Base-by-base conservation (phyloP, 2,888 invertebrate genomes). In the Euplagia quadripunctaria region DNA sequence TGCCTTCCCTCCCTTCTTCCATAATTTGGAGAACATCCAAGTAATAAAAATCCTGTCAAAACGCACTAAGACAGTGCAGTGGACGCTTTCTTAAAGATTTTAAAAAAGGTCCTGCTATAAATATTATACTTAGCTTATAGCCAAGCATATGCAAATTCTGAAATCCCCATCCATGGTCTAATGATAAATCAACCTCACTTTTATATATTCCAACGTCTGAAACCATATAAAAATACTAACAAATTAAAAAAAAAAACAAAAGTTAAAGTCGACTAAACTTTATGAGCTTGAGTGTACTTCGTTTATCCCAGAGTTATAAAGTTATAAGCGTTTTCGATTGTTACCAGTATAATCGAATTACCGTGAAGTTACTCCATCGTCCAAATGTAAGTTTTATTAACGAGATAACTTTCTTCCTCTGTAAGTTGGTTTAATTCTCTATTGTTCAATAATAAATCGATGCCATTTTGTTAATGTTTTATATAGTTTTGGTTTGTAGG, bases 361-460 rank as follows among this genome's bases (percentile, higher is more conserved):
- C 81, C 72, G 74, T 70, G 73, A 76, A 77, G 80, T 84, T 82
- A 83, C 77, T 83, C 76, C 63, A 82, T 82, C 80, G 79, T 84
- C 82, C 73, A 68, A 73, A 76, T 82, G 79, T 75, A 77, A 85
- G 82, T 84, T 85, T 82, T 84, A 85, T 85, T 87, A 86, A 86
- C 82, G 87, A 85, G 82, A 79, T 86, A 86, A 87, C 70, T 86
- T 87, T 77, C 66, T 72, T 70, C 58, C 42, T 71, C 12, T 55
- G 68, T 55, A 70, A 70, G 72, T 78, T 78, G 71, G 68, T 77
- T 77, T 79, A 77, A 80, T 79, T 76, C 74, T 72, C 52, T 20
- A n/a, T 65, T 58, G 42, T 65, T 61, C 9, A 61, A 9, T 31
- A 43, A 31, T 43, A 46, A 12, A 20, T 64, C 20, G 42, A 52